Evolutionary conservation across 1,140 invertebrate genomes (phyloP), one percentile per base, ranked within the genome.

Genomic region (Sarcophaga bullata): DNA sequence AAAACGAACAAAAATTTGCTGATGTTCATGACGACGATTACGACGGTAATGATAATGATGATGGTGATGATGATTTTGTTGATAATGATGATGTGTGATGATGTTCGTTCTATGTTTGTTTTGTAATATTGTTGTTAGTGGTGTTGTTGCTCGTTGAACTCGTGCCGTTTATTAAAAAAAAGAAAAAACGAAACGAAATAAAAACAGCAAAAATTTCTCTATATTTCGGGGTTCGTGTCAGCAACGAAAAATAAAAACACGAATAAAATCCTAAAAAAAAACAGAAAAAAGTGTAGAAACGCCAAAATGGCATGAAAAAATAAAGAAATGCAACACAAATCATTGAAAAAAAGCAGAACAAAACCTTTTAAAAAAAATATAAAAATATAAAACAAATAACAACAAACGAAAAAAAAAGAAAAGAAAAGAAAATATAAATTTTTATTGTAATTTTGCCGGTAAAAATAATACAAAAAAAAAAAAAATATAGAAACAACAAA

Each of bases 391-490:
- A 5, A 19, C 17, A 6, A 17, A 76, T 17, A 76, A 75, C 25
- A 48, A 75, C 46, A 76, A 78, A 11, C 48, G 7, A 10, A 76
- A 49, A n/a, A n/a, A n/a, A n/a, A n/a, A n/a, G n/a, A n/a, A n/a
- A n/a, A n/a, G n/a, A n/a, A 76, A 49, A 73, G 47, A 15, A 49
- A 76, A 11, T 52, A 78, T 50, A 78, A 50, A 78, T 78, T 78
- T 58, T 76, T 78, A 50, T 50, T 78, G 75, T 49, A 78, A 15
- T 52, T 78, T 78, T 78, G 75, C 75, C 75, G 75, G 75, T 78
- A 78, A 19, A 78, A 78, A 78, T 78, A 78, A 78, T 48, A 49
- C 15, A 48, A 76, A 48, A 76, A 13, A 73, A 13, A 62, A 9
- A 72, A 7, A 17, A 72, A 11, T 25, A 37, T 1, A 11, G 5